Evolutionary conservation across 2,113 vertebrate species (phyloP), one percentile per base, ranked within the genome.

Genomic region (Oryzias woworae): DNA sequence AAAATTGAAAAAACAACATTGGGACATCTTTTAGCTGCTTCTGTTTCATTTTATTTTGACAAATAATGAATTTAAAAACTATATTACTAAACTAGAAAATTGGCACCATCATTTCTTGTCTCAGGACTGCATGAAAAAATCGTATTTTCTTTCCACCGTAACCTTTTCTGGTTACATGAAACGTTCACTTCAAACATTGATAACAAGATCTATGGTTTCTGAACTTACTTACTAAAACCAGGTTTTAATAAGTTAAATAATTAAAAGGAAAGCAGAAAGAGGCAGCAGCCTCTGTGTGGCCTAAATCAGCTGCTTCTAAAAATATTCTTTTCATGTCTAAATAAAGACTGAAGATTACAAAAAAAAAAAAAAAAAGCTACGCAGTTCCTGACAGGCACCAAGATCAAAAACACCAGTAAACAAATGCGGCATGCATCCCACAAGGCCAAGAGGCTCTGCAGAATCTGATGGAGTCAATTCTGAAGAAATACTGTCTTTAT

Each of bases 271-370:
- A 64, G 51, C 62, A n/a, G 36, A 36, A 36, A 58, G 18, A 12
- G 5, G 14, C 43, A 49, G 46, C 66, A 49, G 42, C 0, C 53
- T 63, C 59, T 57, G 13, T 2, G 20, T 67, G 71, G 53, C 41
- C 53, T 23, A 42, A 56, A 56, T 43, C 6, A 47, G 62, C 23
- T 36, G 26, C 16, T 20, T 4, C 84, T 84, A 84, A 81, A 85
- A 88, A 87, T 88, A 87, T 41, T 68, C 69, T 26, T 2, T 16
- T 53, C 47, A 2, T 5, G 28, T 75, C 76, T 61, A 85, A 85
- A 87, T 48, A 66, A 15, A 73, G 75, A 81, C 5, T 60, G 74
- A 78, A 66, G 67, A 60, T 42, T 23, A 23, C 28, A 41, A 49
- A 46, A 69, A 62, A 75, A 18, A 15, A 10, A 28, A 72, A 24